phyloP scores from a whole-genome alignment of 2,888 invertebrate species.

The Lypha dubia region DNA sequence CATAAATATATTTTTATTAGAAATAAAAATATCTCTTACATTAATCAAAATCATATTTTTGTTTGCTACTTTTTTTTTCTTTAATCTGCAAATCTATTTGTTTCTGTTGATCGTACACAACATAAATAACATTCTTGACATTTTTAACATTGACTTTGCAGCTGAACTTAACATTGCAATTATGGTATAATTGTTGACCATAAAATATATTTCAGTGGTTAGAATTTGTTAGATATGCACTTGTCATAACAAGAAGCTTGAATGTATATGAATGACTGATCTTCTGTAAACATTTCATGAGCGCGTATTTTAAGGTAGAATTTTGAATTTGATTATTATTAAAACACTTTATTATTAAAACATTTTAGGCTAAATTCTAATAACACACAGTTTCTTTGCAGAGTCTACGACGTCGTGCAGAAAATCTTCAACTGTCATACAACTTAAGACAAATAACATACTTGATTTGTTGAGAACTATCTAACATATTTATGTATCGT shows the following conservation, averaged over 20 bases:
- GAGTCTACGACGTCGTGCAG: slow-evolving; percentile 70
- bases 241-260: slow-evolving; percentile 73
- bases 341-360: slow-evolving; percentile 2
- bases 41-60: slow-evolving; percentile 40
- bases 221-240: slow-evolving; percentile 72
- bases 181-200: slow-evolving; percentile 42
- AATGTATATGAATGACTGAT: slow-evolving; percentile 73
- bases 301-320: slow-evolving; percentile 71
- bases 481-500: not conserved
- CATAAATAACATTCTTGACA: slow-evolving; percentile 40
- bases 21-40: not conserved
- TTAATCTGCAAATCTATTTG: slow-evolving; percentile 12
- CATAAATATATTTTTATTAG: not conserved
- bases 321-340: slow-evolving; percentile 32
- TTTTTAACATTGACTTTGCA: slow-evolving; percentile 52
- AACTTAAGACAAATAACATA: slow-evolving; percentile 68
- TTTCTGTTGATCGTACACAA: slow-evolving; percentile 1
- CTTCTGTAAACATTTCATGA: slow-evolving; percentile 75
- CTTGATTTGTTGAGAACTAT: not conserved
- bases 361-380: slow-evolving; percentile 68
- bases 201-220: slow-evolving; percentile 35
- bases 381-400: slow-evolving; percentile 73
- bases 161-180: slow-evolving; percentile 50
- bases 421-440: slow-evolving; percentile 71
- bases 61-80: not conserved